These are phyloP conservation scores for Spinus olivaceus DNA, from an alignment of 2,797 vertebrate species.

Conservation along the genomic window DNA sequence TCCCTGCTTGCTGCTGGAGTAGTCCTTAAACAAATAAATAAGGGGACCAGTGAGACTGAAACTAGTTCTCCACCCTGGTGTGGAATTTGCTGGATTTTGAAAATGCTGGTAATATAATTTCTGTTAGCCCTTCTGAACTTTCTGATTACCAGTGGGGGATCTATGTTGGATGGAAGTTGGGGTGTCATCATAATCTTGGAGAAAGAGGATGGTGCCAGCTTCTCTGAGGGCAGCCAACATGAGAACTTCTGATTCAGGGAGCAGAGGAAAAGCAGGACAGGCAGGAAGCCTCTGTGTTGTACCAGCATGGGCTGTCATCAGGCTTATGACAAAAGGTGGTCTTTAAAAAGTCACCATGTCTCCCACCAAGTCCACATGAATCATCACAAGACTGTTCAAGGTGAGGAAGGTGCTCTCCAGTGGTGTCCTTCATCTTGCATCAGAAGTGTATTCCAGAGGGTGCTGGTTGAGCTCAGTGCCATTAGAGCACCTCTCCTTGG, in stretches of 20 bases:
- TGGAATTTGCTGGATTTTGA: slow-evolving; percentile 20
- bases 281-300: background rate
- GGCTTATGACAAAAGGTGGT: background rate
- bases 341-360: background rate
- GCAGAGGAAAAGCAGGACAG: background rate
- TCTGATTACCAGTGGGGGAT: background rate
- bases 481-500: background rate
- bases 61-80: background rate
- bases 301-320: background rate
- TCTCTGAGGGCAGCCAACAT: background rate
- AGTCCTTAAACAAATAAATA: slow-evolving; percentile 42
- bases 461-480: background rate
- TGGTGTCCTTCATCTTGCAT: background rate
- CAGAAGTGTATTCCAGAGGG: background rate
- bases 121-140: background rate
- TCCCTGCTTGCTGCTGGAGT: background rate
- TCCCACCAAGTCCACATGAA: background rate
- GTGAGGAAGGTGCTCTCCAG: background rate
- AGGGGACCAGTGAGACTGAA: background rate
- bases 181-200: background rate
- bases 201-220: background rate
- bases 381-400: background rate
- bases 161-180: background rate
- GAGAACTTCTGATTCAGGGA: background rate
- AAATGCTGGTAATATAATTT: background rate